These are phyloP conservation scores for Rhinophrynus dorsalis DNA, from an alignment of 2,797 vertebrate species.

Conservation along the genomic window DNA sequence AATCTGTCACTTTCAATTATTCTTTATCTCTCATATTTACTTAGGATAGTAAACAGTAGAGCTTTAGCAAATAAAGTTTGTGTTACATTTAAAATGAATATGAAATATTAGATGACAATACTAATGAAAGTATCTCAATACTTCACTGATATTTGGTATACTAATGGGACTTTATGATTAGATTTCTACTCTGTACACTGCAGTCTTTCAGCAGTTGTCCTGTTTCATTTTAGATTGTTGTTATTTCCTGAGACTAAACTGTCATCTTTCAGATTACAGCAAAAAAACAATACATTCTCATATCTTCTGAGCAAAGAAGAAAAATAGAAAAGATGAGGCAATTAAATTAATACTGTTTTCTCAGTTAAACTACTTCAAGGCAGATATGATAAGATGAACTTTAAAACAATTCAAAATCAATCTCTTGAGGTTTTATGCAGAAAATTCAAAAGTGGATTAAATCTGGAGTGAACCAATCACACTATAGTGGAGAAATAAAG, in stretches of 20 bases:
- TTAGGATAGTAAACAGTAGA: slow-evolving; percentile 62
- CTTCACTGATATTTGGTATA: slow-evolving; percentile 44
- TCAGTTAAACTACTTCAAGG: not conserved
- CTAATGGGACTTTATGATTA: slow-evolving; percentile 50
- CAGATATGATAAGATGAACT: not conserved
- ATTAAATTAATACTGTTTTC: slow-evolving; percentile 27
- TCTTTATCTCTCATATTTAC: slow-evolving; percentile 57
- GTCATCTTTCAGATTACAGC: slow-evolving; percentile 37
- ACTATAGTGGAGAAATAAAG: too few species aligned
- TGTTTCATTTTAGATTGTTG: slow-evolving; percentile 40
- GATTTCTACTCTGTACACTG: slow-evolving; percentile 37
- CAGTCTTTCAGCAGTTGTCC: slow-evolving; percentile 45
- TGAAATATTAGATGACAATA: slow-evolving; percentile 59
- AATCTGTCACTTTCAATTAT: slow-evolving; percentile 69
- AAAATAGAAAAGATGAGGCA: slow-evolving; percentile 16
- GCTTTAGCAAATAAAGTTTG: slow-evolving; percentile 56
- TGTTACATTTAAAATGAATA: slow-evolving; percentile 59
- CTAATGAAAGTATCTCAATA: slow-evolving; percentile 53
- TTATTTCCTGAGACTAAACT: slow-evolving; percentile 23
- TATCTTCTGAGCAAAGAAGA: slow-evolving; percentile 7
- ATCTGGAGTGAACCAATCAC: too few species aligned
- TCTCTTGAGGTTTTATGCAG: too few species aligned
- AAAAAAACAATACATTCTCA: slow-evolving; percentile 24
- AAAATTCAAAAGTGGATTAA: too few species aligned
- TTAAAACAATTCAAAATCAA: not conserved